A percentile compares a stretch with the other conserved stretches of the same genome.
Evolutionary conservation across 2,113 vertebrate species (phyloP).

Genomic region (Speoplatyrhinus poulsoni): DNA sequence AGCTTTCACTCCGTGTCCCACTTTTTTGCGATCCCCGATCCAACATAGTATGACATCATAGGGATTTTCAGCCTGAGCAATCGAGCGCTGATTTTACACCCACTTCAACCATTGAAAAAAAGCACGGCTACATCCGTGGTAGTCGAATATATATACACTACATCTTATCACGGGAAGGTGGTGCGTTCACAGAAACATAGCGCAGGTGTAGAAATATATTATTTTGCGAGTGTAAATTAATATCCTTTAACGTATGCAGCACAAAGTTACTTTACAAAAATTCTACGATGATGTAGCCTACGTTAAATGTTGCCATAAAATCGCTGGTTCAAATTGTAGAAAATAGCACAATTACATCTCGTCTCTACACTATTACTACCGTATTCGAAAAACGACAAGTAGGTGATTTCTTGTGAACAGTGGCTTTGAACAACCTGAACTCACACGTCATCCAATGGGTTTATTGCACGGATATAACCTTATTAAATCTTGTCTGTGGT

Average conservation of each 20-base stretch:
- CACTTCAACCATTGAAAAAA: conserved; percentile 71
- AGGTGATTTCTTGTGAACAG: neutral
- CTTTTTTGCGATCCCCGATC: conserved; percentile 56
- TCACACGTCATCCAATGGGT: conserved; percentile 14
- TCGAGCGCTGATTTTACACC: conserved; percentile 43
- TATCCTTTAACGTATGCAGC: neutral
- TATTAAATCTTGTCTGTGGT: conserved; percentile 8
- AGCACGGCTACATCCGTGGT: conserved; percentile 48
- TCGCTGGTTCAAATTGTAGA: neutral
- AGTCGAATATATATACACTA: conserved; percentile 30
- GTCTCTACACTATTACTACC: neutral
- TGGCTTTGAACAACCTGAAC: conserved; percentile 22
- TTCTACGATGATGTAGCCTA: neutral
- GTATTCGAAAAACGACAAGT: neutral
- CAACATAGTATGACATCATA: conserved; percentile 76
- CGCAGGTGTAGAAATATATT: neutral
- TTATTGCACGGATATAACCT: conserved; percentile 24
- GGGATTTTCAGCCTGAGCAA: conserved; percentile 61
- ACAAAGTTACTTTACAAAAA: conserved; percentile 56
- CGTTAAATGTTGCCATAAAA: neutral
- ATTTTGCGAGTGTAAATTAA: neutral
- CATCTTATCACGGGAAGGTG: neutral
- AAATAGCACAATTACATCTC: neutral
- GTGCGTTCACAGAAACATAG: conserved; percentile 20
- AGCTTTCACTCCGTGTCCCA: conserved; percentile 30